phyloP scores from a whole-genome alignment of 35 echinoderm and acorn worm species.

The Eucidaris tribuloides region DNA sequence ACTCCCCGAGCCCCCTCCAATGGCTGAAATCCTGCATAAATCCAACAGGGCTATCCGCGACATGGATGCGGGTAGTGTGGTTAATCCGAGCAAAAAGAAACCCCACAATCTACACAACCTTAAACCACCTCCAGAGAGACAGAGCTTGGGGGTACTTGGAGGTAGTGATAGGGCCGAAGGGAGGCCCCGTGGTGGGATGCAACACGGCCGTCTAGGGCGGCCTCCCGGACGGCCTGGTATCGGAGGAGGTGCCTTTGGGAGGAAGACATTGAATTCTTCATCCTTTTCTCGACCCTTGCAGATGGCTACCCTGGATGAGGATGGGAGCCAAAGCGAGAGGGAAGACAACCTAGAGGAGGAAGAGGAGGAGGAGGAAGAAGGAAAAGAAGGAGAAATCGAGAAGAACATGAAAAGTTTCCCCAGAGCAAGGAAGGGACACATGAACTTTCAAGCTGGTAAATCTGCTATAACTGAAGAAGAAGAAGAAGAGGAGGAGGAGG shows the following conservation, averaged over 20 bases:
- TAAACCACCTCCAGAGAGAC: too few species aligned
- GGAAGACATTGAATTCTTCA: not conserved
- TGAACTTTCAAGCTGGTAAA: too few species aligned
- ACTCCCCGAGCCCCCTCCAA: conserved; percentile 57
- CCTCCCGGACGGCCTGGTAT: not conserved
- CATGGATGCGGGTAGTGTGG: not conserved
- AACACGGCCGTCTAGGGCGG: too few species aligned
- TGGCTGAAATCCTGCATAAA: conserved; percentile 19
- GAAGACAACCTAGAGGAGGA: not conserved
- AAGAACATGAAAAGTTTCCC: too few species aligned
- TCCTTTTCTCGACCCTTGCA: conserved; percentile 8
- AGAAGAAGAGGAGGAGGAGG: not conserved
- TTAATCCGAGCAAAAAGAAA: too few species aligned
- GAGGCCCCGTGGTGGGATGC: too few species aligned
- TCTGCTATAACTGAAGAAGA: too few species aligned
- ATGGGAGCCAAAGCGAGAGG: conserved; percentile 19
- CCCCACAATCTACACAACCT: too few species aligned
- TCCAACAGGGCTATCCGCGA: conserved; percentile 5
- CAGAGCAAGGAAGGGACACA: too few species aligned
- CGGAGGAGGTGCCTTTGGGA: not conserved
- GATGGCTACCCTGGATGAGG: conserved; percentile 11
- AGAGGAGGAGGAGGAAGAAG: not conserved
- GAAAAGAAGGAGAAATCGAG: not conserved
- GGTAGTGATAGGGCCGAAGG: too few species aligned
- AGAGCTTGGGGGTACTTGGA: too few species aligned